Conservation (phyloP, 2,888 invertebrate species). For the Altica lythri region DNA sequence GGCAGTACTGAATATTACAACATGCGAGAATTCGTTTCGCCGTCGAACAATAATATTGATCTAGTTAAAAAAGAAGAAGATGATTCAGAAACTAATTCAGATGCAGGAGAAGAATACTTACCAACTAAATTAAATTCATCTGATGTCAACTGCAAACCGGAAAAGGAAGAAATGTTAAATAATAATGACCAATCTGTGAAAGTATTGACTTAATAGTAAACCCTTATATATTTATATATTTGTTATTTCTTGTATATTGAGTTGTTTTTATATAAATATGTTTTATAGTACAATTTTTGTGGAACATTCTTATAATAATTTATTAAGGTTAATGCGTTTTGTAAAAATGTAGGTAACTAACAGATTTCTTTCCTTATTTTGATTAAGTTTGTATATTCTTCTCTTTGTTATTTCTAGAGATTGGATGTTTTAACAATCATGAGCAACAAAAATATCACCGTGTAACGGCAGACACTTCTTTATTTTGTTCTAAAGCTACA, state of each 20-base stretch:
- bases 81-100: conserved; percentile 54
- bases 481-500: too few species aligned
- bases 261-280: conserved; percentile 8
- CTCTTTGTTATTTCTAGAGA: too few species aligned
- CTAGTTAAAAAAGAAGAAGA: conserved; percentile 61
- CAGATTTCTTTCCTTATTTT: too few species aligned
- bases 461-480: too few species aligned
- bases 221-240: conserved; percentile 10
- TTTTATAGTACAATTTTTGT: conserved; percentile 9
- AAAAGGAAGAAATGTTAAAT: conserved; percentile 62
- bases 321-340: not conserved
- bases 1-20: conserved; percentile 53
- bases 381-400: too few species aligned
- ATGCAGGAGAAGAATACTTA: conserved; percentile 48
- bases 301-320: conserved; percentile 12
- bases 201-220: conserved; percentile 62
- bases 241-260: conserved; percentile 9
- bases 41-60: conserved; percentile 57
- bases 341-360: too few species aligned
- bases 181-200: conserved; percentile 67
- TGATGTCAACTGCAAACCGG: conserved; percentile 53
- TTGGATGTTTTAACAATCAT: too few species aligned
- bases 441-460: too few species aligned
- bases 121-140: conserved; percentile 31
- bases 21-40: conserved; percentile 57